Base-by-base conservation (phyloP, 2,888 invertebrate genomes). In the Fragum fragum region DNA sequence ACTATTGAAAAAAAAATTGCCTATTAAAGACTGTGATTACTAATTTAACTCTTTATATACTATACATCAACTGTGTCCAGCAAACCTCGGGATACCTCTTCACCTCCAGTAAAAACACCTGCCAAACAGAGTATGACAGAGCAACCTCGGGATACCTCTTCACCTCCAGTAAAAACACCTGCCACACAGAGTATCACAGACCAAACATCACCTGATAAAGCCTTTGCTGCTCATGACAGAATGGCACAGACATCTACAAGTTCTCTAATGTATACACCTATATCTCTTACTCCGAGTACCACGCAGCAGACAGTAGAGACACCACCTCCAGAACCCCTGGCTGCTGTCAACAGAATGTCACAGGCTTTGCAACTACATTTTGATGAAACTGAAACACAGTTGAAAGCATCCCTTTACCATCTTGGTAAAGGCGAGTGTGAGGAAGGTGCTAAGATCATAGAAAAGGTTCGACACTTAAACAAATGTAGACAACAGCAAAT, bases 351-450 rank as follows among this genome's bases (percentile, higher is more conserved):
- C 61, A 11, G 29, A 61, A 61, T 61, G 29, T 14, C 61, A 61
- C 61, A 61, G 61, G 26, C 28, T 16, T 61, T 61, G 61, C 61
- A 61, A 61, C 26, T 28, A 21, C 61, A 61, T 29, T 61, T 61
- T 61, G 61, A 61, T 26, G 61, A 61, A 14, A 29, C 61, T 29
- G 61, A 61, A 11, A 61, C 14, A 14, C 61, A 61, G 28, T 29
- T 61, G 18, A 61, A 61, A 21, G 61, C 29, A 26, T 11, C 61
- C 61, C 26, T 61, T 11, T 61, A 61, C 61, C 61, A 61, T 28
- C 61, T 61, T 29, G 16, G 28, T 29, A 61, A 61, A 28, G 21
- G 29, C 21, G 61, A 61, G 61, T 29, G 28, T 21, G 29, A 61
- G 21, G 61, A 61, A 61, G 61, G 26, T 29, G 26, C 61, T 16